Evolutionary conservation across 53 echinoderm and acorn worm genomes (phyloP).

Genomic region (Holothuria leucospilota): DNA sequence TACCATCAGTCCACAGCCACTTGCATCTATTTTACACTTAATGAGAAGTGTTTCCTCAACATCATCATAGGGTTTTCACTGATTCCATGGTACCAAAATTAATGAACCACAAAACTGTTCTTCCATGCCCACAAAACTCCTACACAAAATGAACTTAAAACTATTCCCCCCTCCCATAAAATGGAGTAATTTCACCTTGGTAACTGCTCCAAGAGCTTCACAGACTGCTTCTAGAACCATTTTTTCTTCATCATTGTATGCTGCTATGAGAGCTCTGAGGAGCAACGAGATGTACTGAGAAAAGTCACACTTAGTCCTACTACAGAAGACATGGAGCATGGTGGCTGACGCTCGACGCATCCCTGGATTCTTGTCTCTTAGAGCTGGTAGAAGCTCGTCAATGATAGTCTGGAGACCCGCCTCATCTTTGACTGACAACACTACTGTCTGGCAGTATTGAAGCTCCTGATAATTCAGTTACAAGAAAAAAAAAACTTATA

Average conservation of each 20-base stretch:
- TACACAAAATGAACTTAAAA: not conserved
- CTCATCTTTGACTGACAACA: conserved; percentile 86
- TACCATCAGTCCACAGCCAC: too few species aligned
- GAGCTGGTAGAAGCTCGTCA: conserved; percentile 86
- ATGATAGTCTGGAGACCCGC: conserved; percentile 90
- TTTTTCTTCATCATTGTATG: conserved; percentile 78
- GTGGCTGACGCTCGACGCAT: conserved; percentile 88
- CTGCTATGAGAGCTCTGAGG: conserved; percentile 79
- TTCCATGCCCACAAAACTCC: not conserved
- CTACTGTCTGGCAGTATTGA: conserved; percentile 91
- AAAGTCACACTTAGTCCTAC: conserved; percentile 80
- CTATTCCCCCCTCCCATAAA: too few species aligned
- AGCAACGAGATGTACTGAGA: conserved; percentile 82
- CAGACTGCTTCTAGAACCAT: conserved; percentile 79
- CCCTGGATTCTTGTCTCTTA: conserved; percentile 72
- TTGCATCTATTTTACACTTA: too few species aligned
- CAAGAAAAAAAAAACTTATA: too few species aligned
- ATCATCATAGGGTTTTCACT: too few species aligned
- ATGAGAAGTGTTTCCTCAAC: too few species aligned
- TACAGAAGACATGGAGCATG: conserved; percentile 86
- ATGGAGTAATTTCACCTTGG: conserved; percentile 68
- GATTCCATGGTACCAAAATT: not conserved
- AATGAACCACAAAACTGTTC: not conserved
- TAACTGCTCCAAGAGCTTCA: conserved; percentile 90
- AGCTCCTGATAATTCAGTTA: conserved; percentile 64